A percentile compares a stretch with the other conserved stretches of the same genome.
Evolutionary conservation across 2,888 invertebrate genomes (phyloP).

Genomic region (Morpho helenor): DNA sequence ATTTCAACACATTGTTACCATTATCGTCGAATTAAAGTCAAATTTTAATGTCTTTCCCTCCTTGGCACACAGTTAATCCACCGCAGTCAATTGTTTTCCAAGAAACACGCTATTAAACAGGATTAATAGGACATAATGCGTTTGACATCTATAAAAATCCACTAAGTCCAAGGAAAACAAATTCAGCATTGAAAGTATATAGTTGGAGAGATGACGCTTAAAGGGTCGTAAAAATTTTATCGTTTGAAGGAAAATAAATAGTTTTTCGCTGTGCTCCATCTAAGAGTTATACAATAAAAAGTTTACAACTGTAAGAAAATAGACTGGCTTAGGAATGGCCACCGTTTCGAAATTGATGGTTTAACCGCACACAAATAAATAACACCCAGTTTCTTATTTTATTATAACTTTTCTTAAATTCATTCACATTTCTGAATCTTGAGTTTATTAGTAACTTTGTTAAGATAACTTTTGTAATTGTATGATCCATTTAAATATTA

Average conservation of each 20-base stretch:
- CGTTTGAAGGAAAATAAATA: slow-evolving; percentile 69
- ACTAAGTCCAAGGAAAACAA: slow-evolving; percentile 32
- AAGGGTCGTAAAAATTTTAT: slow-evolving; percentile 68
- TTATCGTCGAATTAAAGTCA: slow-evolving; percentile 44
- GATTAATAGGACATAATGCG: slow-evolving; percentile 30
- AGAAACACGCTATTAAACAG: slow-evolving; percentile 38
- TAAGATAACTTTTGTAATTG: no score
- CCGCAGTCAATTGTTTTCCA: slow-evolving; percentile 50
- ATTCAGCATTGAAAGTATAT: slow-evolving; percentile 27
- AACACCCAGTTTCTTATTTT: background rate
- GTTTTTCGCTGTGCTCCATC: slow-evolving; percentile 61
- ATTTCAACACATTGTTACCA: slow-evolving; percentile 22
- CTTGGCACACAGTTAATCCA: slow-evolving; percentile 40
- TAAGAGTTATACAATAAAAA: slow-evolving; percentile 61
- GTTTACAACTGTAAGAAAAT: slow-evolving; percentile 60
- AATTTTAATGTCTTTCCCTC: slow-evolving; percentile 35
- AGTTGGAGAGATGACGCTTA: slow-evolving; percentile 57
- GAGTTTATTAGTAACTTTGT: no score
- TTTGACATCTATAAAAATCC: slow-evolving; percentile 36
- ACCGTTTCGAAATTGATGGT: slow-evolving; percentile 34
- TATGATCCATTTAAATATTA: no score
- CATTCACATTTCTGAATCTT: no score
- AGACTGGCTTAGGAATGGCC: slow-evolving; percentile 37
- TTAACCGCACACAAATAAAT: slow-evolving; percentile 24
- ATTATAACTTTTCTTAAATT: background rate